Conservation (phyloP, 2,888 invertebrate species). For the Drosophila dives region DNA sequence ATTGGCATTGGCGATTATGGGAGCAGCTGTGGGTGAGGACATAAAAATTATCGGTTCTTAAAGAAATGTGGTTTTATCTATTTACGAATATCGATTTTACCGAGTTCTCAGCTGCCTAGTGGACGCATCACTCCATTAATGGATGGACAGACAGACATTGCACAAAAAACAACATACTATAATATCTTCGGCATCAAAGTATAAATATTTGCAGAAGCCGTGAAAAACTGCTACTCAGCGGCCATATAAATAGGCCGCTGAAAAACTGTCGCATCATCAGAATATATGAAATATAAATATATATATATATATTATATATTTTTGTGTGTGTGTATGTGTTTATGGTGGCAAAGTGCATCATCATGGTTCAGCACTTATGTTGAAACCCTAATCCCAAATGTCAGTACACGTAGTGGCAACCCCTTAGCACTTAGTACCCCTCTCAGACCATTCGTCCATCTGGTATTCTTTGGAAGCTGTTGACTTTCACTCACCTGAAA, state of each 20-base stretch:
- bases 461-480: constrained; percentile 2
- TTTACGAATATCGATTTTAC: too few relatives aligned
- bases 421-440: constrained; percentile 2
- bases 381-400: constrained; percentile 36
- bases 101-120: too few relatives aligned
- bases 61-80: too few relatives aligned
- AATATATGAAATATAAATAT: constrained; percentile 28
- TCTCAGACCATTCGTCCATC: neutral
- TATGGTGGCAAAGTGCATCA: constrained; percentile 42
- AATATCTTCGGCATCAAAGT: too few relatives aligned
- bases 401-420: constrained; percentile 2
- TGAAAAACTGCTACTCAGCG: constrained; percentile 31
- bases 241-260: constrained; percentile 49
- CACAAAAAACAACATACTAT: neutral
- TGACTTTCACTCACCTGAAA: constrained; percentile 88
- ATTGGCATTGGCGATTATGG: too few relatives aligned
- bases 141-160: too few relatives aligned
- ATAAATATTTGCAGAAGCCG: constrained; percentile 1
- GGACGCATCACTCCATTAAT: too few relatives aligned
- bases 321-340: constrained; percentile 21
- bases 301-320: constrained; percentile 14
- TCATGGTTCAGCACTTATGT: constrained; percentile 60
- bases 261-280: constrained; percentile 69
- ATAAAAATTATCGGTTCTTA: too few relatives aligned
- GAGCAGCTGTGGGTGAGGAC: too few relatives aligned